These are phyloP conservation scores for Erpetoichthys calabaricus DNA, from an alignment of 2,797 vertebrate genomes.

Conservation along the genomic window DNA sequence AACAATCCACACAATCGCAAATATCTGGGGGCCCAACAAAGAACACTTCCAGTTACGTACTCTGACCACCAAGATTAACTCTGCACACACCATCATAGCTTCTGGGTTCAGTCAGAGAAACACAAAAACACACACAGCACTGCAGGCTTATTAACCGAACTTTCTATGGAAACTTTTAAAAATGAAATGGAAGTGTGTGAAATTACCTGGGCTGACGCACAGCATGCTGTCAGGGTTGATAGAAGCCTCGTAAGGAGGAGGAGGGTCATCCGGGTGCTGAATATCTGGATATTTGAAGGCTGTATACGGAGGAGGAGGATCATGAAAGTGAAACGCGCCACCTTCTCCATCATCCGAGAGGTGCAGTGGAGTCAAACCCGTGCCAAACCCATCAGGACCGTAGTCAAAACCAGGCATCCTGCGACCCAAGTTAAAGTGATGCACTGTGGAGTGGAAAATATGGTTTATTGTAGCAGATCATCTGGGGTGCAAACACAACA, in stretches of 20 bases:
- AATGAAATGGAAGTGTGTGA: too few relatives aligned
- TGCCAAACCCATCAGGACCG: conserved; percentile 81
- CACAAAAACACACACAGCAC: too few relatives aligned
- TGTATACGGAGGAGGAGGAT: conserved; percentile 87
- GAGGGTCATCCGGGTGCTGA: conserved; percentile 86
- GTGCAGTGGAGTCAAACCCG: conserved; percentile 87
- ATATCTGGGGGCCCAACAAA: too few relatives aligned
- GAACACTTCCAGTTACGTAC: too few relatives aligned
- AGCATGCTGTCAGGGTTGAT: conserved; percentile 80
- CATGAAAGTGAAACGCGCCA: conserved; percentile 92
- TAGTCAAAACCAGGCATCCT: conserved; percentile 93
- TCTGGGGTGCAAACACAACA: too few relatives aligned
- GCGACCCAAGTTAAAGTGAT: conserved; percentile 91
- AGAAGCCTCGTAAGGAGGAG: conserved; percentile 90
- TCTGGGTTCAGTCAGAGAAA: too few relatives aligned
- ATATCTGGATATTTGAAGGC: conserved; percentile 95
- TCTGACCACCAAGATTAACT: too few relatives aligned
- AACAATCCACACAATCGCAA: too few relatives aligned
- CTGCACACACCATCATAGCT: too few relatives aligned
- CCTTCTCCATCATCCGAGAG: conserved; percentile 93
- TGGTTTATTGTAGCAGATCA: neutral
- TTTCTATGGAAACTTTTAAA: too few relatives aligned
- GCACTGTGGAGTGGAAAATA: conserved; percentile 49
- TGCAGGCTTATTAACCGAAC: too few relatives aligned
- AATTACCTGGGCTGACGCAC: conserved; percentile 71